These are phyloP conservation scores for Pleuronectes platessa DNA, from an alignment of 2,113 vertebrate species.

Conservation along the genomic window DNA sequence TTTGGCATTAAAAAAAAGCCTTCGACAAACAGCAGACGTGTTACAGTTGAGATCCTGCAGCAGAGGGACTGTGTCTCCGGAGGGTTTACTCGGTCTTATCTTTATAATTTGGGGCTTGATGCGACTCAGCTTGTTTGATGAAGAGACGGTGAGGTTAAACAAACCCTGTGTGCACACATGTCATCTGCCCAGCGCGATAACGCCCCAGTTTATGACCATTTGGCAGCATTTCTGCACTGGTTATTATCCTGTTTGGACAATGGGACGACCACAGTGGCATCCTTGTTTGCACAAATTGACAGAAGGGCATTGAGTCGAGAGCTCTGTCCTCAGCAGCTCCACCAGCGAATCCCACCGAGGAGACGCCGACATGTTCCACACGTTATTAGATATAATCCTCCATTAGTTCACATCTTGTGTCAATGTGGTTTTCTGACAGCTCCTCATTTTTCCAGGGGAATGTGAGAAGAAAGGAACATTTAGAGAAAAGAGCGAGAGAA, in stretches of 20 bases:
- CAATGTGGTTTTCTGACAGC: conserved; percentile 11
- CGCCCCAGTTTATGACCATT: conserved; percentile 28
- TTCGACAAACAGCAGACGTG: conserved; percentile 47
- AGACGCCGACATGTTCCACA: conserved; percentile 3
- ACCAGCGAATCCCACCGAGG: background rate
- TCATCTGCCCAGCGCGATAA: conserved; percentile 67
- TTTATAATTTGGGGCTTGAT: background rate
- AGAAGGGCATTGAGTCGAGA: conserved; percentile 20
- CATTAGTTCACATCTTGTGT: background rate
- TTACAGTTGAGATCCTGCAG: conserved; percentile 8
- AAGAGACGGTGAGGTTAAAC: conserved; percentile 36
- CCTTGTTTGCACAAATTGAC: conserved; percentile 59
- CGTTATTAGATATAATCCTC: conserved; percentile 11
- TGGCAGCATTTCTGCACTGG: conserved; percentile 52
- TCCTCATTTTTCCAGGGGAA: background rate
- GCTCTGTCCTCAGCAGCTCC: background rate
- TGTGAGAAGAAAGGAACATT: background rate
- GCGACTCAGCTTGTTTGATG: conserved; percentile 37
- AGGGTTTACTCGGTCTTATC: conserved; percentile 25
- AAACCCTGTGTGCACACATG: conserved; percentile 47
- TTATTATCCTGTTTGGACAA: conserved; percentile 70
- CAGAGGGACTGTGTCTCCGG: background rate
- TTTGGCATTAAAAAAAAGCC: conserved; percentile 33
- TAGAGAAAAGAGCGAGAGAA: background rate
- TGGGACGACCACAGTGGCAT: conserved; percentile 40